phyloP scores from a whole-genome alignment of 2,797 vertebrate species.

The Coilia nasus region DNA sequence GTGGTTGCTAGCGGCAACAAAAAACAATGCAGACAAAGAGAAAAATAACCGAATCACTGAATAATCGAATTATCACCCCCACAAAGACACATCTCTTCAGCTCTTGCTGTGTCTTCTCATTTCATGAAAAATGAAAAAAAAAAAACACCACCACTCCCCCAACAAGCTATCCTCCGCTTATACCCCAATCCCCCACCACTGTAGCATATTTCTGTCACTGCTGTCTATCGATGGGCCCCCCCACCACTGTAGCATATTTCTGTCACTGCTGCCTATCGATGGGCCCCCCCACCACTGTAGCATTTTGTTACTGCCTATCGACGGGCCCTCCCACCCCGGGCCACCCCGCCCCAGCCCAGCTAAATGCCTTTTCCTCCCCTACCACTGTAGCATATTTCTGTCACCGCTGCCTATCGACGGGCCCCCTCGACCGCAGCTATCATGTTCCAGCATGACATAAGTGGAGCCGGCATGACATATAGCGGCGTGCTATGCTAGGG shows the following conservation, averaged over 20 bases:
- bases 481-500: not conserved
- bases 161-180: no score
- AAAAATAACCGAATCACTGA: constrained; percentile 44
- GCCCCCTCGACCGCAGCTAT: not conserved
- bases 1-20: constrained; percentile 50
- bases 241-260: not conserved
- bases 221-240: no score
- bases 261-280: not conserved
- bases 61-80: constrained; percentile 42
- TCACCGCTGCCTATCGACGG: no score
- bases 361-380: no score
- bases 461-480: constrained; percentile 7
- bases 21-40: constrained; percentile 26
- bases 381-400: no score
- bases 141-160: not conserved
- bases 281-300: no score
- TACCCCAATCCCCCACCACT: no score
- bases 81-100: not conserved
- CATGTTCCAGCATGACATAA: constrained; percentile 9
- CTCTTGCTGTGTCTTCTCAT: no score
- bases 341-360: no score
- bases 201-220: not conserved
- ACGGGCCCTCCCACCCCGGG: not conserved
- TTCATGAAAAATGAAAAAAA: no score
- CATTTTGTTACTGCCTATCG: no score